Conservation (phyloP, 2,797 vertebrate species). For the Huso huso region DNA sequence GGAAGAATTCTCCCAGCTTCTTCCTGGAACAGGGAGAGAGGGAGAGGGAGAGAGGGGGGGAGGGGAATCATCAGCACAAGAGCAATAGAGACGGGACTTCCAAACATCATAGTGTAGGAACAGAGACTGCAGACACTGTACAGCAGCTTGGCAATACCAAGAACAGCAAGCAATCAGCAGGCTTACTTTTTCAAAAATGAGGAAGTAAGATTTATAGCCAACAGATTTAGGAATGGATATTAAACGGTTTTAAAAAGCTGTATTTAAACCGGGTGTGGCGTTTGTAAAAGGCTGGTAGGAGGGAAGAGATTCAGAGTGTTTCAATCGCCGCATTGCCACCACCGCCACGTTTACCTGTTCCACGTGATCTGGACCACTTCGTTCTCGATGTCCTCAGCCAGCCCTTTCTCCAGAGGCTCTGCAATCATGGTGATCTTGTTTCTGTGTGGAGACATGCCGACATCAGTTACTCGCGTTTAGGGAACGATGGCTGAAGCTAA, state of each 20-base stretch:
- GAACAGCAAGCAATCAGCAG: too few relatives aligned
- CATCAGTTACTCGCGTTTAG: too few relatives aligned
- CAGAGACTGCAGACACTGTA: too few relatives aligned
- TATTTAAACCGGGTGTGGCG: too few relatives aligned
- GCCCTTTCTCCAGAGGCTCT: conserved; percentile 92
- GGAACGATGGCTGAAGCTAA: too few relatives aligned
- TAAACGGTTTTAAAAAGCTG: too few relatives aligned
- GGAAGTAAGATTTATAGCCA: conserved; percentile 30
- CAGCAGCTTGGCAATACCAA: too few relatives aligned
- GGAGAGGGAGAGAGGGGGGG: conserved; percentile 3
- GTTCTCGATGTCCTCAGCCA: conserved; percentile 96
- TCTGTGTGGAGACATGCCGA: conserved; percentile 47
- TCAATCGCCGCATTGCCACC: too few relatives aligned
- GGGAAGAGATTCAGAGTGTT: too few relatives aligned
- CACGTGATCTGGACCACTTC: conserved; percentile 98
- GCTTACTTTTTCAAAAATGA: conserved; percentile 21
- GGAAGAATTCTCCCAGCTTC: conserved; percentile 97
- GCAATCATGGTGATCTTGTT: conserved; percentile 99
- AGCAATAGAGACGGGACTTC: conserved; percentile 17
- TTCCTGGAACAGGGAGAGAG: conserved; percentile 58
- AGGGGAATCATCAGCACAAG: conserved; percentile 25
- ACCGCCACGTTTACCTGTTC: conserved; percentile 73
- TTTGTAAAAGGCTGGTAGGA: too few relatives aligned
- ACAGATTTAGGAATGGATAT: too few relatives aligned
- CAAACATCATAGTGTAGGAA: too few relatives aligned